A percentile compares a stretch with the other conserved stretches of the same genome.
Evolutionary conservation across 2,797 vertebrate genomes (phyloP).

Genomic region (Sebastes reedi): DNA sequence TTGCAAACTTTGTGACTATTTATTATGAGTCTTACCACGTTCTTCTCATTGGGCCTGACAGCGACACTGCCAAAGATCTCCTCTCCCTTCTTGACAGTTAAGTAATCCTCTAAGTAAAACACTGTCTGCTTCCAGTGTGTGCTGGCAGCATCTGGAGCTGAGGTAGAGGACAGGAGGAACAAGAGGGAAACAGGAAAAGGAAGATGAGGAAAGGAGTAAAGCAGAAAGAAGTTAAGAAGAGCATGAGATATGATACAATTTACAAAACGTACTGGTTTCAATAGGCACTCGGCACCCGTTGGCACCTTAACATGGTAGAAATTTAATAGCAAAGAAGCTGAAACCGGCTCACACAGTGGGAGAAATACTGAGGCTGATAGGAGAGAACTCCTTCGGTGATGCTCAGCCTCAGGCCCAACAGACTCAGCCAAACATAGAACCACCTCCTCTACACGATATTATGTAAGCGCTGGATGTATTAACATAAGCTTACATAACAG

Average conservation of each 20-base stretch:
- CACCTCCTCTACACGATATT: constrained; percentile 70
- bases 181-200: neutral
- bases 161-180: neutral
- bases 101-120: constrained; percentile 97
- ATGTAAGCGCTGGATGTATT: constrained; percentile 66
- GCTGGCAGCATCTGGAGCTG: constrained; percentile 94
- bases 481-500: constrained; percentile 65
- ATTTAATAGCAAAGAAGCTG: constrained; percentile 5
- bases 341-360: constrained; percentile 33
- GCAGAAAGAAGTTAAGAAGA: neutral
- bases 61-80: constrained; percentile 94
- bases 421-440: constrained; percentile 70
- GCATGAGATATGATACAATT: neutral
- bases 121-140: constrained; percentile 99
- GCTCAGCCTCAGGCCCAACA: constrained; percentile 59
- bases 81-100: constrained; percentile 95
- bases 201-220: neutral
- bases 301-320: neutral
- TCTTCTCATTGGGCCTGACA: constrained; percentile 96
- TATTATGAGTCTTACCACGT: constrained; percentile 86
- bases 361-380: constrained; percentile 38
- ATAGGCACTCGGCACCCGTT: neutral
- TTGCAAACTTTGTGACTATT: rapidly evolving
- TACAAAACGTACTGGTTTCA: neutral
- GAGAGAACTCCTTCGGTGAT: constrained; percentile 40